A percentile compares a stretch with the other conserved stretches of the same genome.
Conservation (phyloP, 1,140 invertebrate genomes). For the Philotrypesis tridentata region DNA sequence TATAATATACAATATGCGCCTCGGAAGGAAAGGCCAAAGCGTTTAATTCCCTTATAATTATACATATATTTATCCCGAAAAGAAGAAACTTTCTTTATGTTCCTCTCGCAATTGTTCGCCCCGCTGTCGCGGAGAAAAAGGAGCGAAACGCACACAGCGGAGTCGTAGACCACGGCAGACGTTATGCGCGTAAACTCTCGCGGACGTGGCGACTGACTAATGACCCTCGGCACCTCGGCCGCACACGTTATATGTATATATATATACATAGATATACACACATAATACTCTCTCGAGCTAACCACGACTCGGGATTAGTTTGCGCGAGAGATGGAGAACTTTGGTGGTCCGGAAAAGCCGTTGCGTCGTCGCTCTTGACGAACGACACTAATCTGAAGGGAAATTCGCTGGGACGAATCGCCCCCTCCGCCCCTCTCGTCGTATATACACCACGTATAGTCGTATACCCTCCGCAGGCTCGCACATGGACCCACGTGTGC, state of each 20-base stretch:
- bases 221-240: conserved; percentile 17
- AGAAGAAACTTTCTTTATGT: too few species aligned
- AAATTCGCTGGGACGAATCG: conserved; percentile 24
- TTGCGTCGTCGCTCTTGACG: neutral
- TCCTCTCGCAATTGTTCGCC: too few species aligned
- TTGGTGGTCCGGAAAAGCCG: conserved; percentile 30
- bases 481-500: too few species aligned
- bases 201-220: conserved; percentile 13
- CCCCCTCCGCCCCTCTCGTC: neutral
- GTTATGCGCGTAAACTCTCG: neutral
- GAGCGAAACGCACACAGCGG: too few species aligned
- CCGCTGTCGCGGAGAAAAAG: too few species aligned
- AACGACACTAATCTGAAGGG: conserved; percentile 34
- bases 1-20: too few species aligned
- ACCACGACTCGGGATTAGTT: neutral
- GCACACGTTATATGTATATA: too few species aligned
- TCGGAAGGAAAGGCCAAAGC: neutral
- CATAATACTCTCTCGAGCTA: neutral
- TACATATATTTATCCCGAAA: neutral
- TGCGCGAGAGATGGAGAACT: neutral
- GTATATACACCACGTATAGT: conserved; percentile 15
- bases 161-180: too few species aligned
- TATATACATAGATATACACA: too few species aligned
- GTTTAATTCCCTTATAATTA: conserved; percentile 17
- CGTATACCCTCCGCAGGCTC: neutral